Conservation (phyloP, 2,797 vertebrate genomes). For the Furcifer pardalis region DNA sequence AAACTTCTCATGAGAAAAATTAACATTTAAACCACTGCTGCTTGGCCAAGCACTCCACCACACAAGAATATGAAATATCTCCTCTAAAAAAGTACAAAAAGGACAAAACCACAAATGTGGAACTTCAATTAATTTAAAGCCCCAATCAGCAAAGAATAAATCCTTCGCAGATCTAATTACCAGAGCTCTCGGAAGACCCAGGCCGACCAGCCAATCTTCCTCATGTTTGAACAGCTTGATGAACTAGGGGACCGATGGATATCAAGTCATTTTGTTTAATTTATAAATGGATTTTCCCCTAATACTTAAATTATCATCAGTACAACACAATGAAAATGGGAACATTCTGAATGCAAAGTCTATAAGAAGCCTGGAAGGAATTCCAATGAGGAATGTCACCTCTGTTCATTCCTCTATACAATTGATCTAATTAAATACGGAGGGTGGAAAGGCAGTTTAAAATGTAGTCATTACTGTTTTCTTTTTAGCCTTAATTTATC, state of each 20-base stretch:
- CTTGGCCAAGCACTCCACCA: constrained; percentile 84
- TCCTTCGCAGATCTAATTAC: constrained; percentile 99
- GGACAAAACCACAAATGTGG: constrained; percentile 96
- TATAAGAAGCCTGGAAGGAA: constrained; percentile 91
- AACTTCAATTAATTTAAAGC: constrained; percentile 99
- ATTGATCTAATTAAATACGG: constrained; percentile 91
- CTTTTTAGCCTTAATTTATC: constrained; percentile 85
- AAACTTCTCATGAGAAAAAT: constrained; percentile 87
- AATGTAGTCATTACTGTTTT: constrained; percentile 87
- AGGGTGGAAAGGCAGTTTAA: constrained; percentile 85
- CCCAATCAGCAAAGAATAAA: constrained; percentile 99
- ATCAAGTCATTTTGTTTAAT: constrained; percentile 99
- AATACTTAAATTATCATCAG: constrained; percentile 99
- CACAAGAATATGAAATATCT: constrained; percentile 89
- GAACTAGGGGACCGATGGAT: constrained; percentile 99
- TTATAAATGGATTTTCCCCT: constrained; percentile 99
- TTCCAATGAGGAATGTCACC: constrained; percentile 92
- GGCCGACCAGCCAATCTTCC: constrained; percentile 92
- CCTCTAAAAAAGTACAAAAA: constrained; percentile 89
- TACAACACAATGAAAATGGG: constrained; percentile 95
- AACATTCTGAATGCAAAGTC: constrained; percentile 95
- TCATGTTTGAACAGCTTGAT: constrained; percentile 99
- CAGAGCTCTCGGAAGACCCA: constrained; percentile 95
- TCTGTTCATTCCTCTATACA: constrained; percentile 89
- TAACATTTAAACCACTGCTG: constrained; percentile 87